phyloP scores from a whole-genome alignment of 2,888 invertebrate species.

The Tineola bisselliella region DNA sequence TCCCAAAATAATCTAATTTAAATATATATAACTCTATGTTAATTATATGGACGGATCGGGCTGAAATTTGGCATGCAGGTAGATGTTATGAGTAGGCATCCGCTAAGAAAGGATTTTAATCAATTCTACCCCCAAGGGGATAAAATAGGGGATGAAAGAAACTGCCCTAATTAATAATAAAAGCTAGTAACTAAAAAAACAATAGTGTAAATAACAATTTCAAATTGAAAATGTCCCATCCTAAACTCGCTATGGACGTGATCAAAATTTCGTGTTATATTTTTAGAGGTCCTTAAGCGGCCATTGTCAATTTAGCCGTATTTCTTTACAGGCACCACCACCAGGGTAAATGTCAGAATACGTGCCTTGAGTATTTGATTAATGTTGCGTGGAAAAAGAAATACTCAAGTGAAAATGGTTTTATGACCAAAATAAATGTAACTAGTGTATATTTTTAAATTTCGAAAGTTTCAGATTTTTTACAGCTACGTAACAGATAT shows the following conservation, averaged over 20 bases:
- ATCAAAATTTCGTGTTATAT: neutral
- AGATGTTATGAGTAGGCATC: no score
- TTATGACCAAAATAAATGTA: neutral
- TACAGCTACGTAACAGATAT: no score
- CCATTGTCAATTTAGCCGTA: conserved; percentile 12
- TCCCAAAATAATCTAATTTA: no score
- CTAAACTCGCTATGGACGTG: neutral
- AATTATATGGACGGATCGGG: no score
- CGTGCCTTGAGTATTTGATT: conserved; percentile 11
- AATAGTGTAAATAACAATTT: neutral
- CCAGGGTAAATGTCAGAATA: conserved; percentile 10
- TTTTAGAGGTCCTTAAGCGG: conserved; percentile 3
- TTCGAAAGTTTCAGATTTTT: no score
- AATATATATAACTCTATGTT: no score
- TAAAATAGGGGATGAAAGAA: no score
- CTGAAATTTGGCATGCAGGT: no score
- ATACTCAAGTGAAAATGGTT: neutral
- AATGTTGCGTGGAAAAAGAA: neutral
- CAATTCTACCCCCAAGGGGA: no score
- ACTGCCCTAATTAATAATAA: neutral
- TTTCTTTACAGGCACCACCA: conserved; percentile 8
- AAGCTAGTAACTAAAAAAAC: neutral
- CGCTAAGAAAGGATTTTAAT: no score
- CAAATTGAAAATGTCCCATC: neutral
- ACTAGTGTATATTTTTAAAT: no score